These are phyloP conservation scores for Plutomurus gul DNA, from an alignment of 1,140 invertebrate genomes.

Conservation along the genomic window DNA sequence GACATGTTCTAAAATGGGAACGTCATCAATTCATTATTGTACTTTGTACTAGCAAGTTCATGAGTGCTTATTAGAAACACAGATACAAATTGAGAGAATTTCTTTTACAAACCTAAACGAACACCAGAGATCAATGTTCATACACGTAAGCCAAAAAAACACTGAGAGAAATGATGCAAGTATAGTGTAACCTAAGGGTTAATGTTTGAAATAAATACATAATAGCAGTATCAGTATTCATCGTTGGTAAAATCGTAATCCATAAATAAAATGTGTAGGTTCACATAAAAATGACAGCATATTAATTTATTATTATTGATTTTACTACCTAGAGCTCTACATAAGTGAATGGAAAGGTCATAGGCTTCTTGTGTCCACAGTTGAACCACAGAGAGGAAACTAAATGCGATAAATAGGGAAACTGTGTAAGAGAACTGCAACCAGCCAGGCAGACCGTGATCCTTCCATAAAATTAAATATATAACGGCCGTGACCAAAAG, in stretches of 20 bases:
- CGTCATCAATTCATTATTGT: not conserved
- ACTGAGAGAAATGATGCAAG: slow-evolving; percentile 29
- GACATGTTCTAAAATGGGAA: not conserved
- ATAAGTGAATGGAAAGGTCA: slow-evolving; percentile 25
- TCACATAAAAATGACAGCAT: too few species aligned
- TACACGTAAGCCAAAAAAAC: slow-evolving; percentile 39
- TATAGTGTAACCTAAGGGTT: slow-evolving; percentile 31
- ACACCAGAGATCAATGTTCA: slow-evolving; percentile 35
- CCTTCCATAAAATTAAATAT: slow-evolving; percentile 36
- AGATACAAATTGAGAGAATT: not conserved
- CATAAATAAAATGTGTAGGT: too few species aligned
- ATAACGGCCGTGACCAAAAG: slow-evolving; percentile 25
- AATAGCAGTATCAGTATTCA: too few species aligned
- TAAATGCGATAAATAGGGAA: slow-evolving; percentile 33
- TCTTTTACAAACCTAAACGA: slow-evolving; percentile 19
- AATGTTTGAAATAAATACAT: too few species aligned
- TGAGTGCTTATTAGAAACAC: too few species aligned
- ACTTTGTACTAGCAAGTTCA: too few species aligned
- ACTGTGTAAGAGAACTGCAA: slow-evolving; percentile 34
- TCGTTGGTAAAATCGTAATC: too few species aligned
- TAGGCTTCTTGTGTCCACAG: slow-evolving; percentile 26
- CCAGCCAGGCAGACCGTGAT: slow-evolving; percentile 38
- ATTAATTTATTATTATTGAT: too few species aligned
- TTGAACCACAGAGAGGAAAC: slow-evolving; percentile 5
- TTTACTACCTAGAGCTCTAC: slow-evolving; percentile 35